These are phyloP conservation scores for Callipepla squamata DNA, from an alignment of 2,113 vertebrate species.

Conservation along the genomic window DNA sequence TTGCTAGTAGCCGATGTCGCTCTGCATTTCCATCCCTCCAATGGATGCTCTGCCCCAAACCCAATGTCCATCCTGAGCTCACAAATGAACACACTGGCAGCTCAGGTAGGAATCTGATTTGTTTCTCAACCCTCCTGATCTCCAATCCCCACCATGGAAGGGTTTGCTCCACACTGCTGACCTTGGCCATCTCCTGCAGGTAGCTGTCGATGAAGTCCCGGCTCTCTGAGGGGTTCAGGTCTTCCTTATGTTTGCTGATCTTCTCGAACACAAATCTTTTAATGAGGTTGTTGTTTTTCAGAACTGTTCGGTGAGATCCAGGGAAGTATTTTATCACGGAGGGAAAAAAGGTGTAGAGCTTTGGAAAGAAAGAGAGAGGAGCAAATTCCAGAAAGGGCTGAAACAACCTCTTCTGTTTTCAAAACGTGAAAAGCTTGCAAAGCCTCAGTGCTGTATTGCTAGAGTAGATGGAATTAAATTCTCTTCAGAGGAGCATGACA, in stretches of 20 bases:
- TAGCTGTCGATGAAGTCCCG: no score
- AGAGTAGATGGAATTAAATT: neutral
- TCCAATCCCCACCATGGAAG: no score
- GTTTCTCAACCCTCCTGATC: no score
- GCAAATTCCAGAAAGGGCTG: neutral
- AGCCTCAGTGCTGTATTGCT: fast-evolving
- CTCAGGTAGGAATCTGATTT: no score
- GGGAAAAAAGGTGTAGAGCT: conserved; percentile 76
- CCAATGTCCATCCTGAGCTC: no score
- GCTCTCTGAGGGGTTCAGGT: no score
- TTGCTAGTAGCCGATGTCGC: neutral
- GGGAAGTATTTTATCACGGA: conserved; percentile 78
- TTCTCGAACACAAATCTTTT: conserved; percentile 47
- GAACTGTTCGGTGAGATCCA: conserved; percentile 76
- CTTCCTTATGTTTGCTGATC: conserved; percentile 77
- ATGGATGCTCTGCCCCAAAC: no score
- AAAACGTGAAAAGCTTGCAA: neutral
- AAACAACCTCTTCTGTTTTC: neutral
- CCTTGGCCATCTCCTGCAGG: no score
- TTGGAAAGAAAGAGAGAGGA: neutral
- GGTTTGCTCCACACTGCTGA: no score
- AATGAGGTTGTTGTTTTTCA: neutral
- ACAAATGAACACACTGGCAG: no score
- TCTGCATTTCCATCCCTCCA: no score
- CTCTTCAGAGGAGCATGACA: neutral